Evolutionary conservation across 2,888 invertebrate species (phyloP).

Genomic region (Monochamus alternatus): DNA sequence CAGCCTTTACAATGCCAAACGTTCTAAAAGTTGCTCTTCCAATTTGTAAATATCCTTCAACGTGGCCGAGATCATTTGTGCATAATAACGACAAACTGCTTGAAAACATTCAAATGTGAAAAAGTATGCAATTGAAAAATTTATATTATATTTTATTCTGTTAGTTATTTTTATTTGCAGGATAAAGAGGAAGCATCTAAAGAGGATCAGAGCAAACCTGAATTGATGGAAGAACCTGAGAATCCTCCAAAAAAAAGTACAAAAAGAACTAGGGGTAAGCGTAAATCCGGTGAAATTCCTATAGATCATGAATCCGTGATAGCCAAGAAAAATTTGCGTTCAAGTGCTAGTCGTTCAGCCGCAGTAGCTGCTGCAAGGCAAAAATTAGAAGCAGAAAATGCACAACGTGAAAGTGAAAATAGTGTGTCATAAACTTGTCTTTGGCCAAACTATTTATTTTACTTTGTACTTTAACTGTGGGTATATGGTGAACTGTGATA

Average conservation of each 20-base stretch:
- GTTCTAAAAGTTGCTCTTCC: too few species aligned
- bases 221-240: constrained; percentile 53
- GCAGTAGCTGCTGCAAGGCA: constrained; percentile 73
- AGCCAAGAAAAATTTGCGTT: constrained; percentile 77
- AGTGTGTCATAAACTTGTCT: constrained; percentile 57
- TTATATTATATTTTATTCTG: neutral
- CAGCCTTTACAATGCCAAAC: too few species aligned
- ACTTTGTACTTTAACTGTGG: constrained; percentile 52
- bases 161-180: constrained; percentile 3
- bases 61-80: too few species aligned
- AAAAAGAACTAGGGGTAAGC: constrained; percentile 69
- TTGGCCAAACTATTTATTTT: constrained; percentile 17
- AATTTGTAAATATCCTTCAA: too few species aligned
- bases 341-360: constrained; percentile 82
- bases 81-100: too few species aligned
- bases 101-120: too few species aligned
- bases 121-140: neutral
- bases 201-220: constrained; percentile 39
- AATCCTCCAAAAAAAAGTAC: constrained; percentile 66
- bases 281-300: constrained; percentile 71
- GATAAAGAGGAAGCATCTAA: constrained; percentile 21
- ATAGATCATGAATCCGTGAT: constrained; percentile 75
- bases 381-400: constrained; percentile 69
- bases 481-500: constrained; percentile 69
- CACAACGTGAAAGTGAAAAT: constrained; percentile 64